A percentile compares a stretch with the other conserved stretches of the same genome.
Evolutionary conservation across 1,140 invertebrate genomes (phyloP).

Genomic region (Nixonia krombeini): DNA sequence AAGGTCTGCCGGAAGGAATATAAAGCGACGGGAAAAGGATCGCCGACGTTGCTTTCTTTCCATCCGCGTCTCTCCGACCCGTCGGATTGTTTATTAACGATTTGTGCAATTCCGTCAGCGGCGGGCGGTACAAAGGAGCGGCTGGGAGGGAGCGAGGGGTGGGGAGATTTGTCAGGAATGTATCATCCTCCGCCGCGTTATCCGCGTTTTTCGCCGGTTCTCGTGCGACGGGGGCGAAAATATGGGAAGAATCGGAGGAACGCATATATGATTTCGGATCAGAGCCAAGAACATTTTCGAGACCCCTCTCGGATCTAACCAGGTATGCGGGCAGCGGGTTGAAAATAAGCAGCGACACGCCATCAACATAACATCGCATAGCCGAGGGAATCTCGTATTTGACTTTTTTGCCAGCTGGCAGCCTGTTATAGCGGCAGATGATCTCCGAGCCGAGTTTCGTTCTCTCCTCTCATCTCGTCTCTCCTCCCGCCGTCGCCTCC

Average conservation of each 20-base stretch:
- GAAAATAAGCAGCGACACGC: constrained; percentile 71
- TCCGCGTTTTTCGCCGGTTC: not conserved
- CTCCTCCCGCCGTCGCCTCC: constrained; percentile 23
- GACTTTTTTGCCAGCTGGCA: constrained; percentile 71
- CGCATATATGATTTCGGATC: constrained; percentile 65
- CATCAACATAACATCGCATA: constrained; percentile 69
- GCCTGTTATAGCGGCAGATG: constrained; percentile 69
- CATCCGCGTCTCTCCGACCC: not conserved
- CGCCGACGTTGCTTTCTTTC: not conserved
- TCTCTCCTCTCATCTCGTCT: constrained; percentile 37
- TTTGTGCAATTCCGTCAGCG: too few species aligned
- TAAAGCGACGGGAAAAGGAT: constrained; percentile 15
- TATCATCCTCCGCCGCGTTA: not conserved
- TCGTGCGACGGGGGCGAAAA: not conserved
- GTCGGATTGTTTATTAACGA: too few species aligned
- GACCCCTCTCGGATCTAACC: constrained; percentile 63
- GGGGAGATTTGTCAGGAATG: not conserved
- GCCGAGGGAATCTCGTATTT: constrained; percentile 64
- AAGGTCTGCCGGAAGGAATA: constrained; percentile 16
- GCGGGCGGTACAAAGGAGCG: too few species aligned
- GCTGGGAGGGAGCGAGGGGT: too few species aligned
- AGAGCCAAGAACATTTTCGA: constrained; percentile 61
- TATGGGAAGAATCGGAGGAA: constrained; percentile 37
- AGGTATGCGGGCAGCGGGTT: constrained; percentile 66
- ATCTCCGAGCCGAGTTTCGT: constrained; percentile 60